phyloP scores from a whole-genome alignment of 2,797 vertebrate species.

The Manis javanica region DNA sequence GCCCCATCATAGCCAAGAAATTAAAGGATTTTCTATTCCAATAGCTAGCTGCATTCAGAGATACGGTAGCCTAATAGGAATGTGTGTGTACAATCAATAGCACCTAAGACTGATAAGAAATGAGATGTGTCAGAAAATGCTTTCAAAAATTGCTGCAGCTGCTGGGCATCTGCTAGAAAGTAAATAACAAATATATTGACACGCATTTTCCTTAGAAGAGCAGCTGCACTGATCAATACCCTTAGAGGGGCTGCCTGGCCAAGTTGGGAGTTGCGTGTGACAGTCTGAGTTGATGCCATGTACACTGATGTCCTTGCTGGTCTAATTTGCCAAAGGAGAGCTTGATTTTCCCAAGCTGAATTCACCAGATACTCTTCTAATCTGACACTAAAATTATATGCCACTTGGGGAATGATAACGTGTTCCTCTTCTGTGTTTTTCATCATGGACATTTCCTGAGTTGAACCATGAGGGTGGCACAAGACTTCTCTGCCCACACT shows the following conservation, averaged over 20 bases:
- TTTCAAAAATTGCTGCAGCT: constrained; percentile 65
- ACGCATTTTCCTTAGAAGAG: constrained; percentile 34
- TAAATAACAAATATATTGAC: constrained; percentile 74
- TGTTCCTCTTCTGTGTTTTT: background rate
- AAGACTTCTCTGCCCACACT: constrained; percentile 59
- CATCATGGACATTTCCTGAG: background rate
- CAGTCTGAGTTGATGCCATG: background rate
- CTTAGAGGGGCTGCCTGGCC: constrained; percentile 19
- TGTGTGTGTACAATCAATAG: constrained; percentile 34
- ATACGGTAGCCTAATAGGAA: constrained; percentile 64
- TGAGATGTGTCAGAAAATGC: constrained; percentile 58
- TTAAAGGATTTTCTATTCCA: constrained; percentile 77
- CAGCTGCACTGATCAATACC: constrained; percentile 37
- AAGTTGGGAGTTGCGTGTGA: background rate
- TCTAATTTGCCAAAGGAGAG: constrained; percentile 56
- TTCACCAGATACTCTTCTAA: constrained; percentile 12
- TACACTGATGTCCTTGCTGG: constrained; percentile 43
- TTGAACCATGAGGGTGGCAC: constrained; percentile 61
- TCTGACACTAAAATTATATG: background rate
- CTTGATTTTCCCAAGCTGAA: background rate
- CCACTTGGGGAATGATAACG: background rate
- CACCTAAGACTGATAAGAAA: constrained; percentile 54
- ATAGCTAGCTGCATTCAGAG: constrained; percentile 62
- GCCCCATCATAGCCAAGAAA: constrained; percentile 65
- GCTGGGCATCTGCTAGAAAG: constrained; percentile 61